A percentile compares a stretch with the other conserved stretches of the same genome.
Evolutionary conservation across 2,797 vertebrate species (phyloP).

Genomic region (Sebastes oblongus): DNA sequence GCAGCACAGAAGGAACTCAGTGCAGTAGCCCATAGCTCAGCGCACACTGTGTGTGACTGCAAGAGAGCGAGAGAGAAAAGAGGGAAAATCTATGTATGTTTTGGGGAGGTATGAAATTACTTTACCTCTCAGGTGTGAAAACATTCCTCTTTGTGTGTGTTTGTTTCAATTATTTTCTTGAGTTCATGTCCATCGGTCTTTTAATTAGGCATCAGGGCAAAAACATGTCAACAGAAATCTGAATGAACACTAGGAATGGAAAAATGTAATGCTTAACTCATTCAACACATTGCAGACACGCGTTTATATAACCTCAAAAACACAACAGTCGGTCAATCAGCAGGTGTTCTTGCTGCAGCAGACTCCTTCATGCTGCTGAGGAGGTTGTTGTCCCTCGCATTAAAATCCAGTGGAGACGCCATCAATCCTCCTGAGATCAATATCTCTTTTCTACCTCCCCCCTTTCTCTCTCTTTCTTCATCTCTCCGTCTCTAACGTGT

Average conservation of each 20-base stretch:
- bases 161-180: slow-evolving; percentile 8
- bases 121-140: not conserved
- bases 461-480: not conserved
- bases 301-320: not conserved
- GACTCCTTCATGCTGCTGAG: slow-evolving; percentile 26
- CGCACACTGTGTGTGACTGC: slow-evolving; percentile 4
- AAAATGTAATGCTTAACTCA: not conserved
- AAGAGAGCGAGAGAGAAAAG: not conserved
- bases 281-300: not conserved
- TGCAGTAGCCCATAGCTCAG: slow-evolving; percentile 20
- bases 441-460: slow-evolving; percentile 19
- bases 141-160: not conserved
- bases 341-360: slow-evolving; percentile 18
- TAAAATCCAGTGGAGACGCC: slow-evolving; percentile 53
- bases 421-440: slow-evolving; percentile 69
- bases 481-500: slow-evolving; percentile 18
- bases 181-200: slow-evolving; percentile 30
- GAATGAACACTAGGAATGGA: slow-evolving; percentile 1
- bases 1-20: slow-evolving; percentile 28
- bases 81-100: not conserved
- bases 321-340: not conserved
- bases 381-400: slow-evolving; percentile 51
- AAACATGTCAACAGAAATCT: not conserved
- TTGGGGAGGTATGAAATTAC: not conserved
- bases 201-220: slow-evolving; percentile 11